Evolutionary conservation across 1,140 invertebrate species (phyloP), one percentile per base, ranked within the genome.

Genomic region (Lamellibrachia luymesi): DNA sequence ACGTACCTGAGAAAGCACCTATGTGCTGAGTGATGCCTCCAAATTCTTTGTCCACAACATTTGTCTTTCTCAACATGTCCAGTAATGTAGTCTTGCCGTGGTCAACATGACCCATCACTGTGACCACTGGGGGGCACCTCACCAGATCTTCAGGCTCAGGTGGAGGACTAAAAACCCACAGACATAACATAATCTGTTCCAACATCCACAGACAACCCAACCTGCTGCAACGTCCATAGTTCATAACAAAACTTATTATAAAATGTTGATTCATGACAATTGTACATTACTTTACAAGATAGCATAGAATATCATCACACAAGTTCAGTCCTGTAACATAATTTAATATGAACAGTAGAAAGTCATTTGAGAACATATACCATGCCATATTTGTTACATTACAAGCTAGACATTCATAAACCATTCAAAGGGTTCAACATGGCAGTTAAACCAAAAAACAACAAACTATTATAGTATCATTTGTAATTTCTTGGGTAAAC

Each of bases 11-110:
- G 97, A 99, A 99, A 64, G 99, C 99, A 94, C 99, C 99, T 96
- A 99, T 99, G 96, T 99, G 99, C 96, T 99, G 99, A 0, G 99
- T 99, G 90, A 99, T 99, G 27, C 99, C 99, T n/a, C 99, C 99
- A 97, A 99, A 99, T 97, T 99, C 99, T 80, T 97, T 97, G 38
- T 98, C 97, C 0, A 99, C 99, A 89, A 99, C 97, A 93, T 97
- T 97, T 0, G 98, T 97, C 92, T 99, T 97, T 93, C 99, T 96
- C 38, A 99, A 96, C 1, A 98, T 97, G 97, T 99, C 99, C 8
- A 99, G 96, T 4, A 99, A 97, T 4, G 99, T 99, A 5, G 99
- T 99, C 97, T 99, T 99, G 2, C 99, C 99, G 97, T 99, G 99
- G 97, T 99, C 99, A 2, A 99, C 99, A 97, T 99, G 99, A 0